A percentile compares a stretch with the other conserved stretches of the same genome.
Evolutionary conservation across 2,113 vertebrate genomes (phyloP).

Genomic region (Numenius arquata): DNA sequence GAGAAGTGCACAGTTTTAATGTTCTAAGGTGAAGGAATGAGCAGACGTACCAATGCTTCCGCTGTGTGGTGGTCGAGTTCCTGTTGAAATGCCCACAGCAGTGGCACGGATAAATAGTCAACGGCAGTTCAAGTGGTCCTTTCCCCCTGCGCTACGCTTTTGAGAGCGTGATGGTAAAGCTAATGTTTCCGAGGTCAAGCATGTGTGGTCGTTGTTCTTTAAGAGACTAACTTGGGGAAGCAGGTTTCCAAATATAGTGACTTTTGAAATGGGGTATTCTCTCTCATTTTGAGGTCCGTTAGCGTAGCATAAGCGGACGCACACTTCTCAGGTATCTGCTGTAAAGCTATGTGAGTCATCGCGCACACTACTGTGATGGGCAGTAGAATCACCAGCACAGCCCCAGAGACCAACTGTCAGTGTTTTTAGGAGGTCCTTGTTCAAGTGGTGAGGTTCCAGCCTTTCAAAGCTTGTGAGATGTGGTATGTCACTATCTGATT

Average conservation of each 20-base stretch:
- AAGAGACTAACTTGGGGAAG: not conserved
- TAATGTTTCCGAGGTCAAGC: not conserved
- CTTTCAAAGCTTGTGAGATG: not conserved
- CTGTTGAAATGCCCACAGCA: not conserved
- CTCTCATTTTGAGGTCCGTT: not conserved
- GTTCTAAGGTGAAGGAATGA: not conserved
- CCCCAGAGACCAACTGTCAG: not conserved
- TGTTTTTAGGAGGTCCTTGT: not conserved
- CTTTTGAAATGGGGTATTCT: not conserved
- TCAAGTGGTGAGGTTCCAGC: not conserved
- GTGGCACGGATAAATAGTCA: not conserved
- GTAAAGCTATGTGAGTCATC: not conserved
- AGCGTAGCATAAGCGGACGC: not conserved
- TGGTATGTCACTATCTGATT: not conserved
- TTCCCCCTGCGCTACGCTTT: not conserved
- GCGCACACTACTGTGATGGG: fast-evolving
- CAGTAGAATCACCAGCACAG: not conserved
- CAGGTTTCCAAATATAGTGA: not conserved
- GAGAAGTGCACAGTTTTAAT: not conserved
- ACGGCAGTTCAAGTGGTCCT: not conserved
- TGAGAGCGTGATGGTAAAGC: not conserved
- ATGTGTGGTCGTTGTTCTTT: not conserved
- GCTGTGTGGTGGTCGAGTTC: not conserved
- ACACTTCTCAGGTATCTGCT: not conserved
- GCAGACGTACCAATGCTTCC: not conserved